Evolutionary conservation across 2,113 vertebrate species (phyloP).

Genomic region (Mus musculus): DNA sequence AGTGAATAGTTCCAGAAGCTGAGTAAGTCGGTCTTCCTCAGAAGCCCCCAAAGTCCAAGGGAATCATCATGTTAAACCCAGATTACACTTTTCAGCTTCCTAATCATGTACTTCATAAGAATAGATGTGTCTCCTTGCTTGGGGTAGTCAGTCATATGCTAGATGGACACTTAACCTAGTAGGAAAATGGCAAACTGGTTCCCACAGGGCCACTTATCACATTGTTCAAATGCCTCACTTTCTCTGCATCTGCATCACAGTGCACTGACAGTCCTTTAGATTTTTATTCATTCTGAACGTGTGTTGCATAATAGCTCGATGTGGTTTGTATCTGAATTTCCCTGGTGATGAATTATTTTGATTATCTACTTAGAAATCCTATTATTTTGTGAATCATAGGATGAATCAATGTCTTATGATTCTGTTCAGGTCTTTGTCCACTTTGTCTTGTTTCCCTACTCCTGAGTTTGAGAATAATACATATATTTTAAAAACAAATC

Average conservation of each 20-base stretch:
- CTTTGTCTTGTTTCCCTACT: not conserved
- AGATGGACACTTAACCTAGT: not conserved
- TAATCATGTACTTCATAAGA: not conserved
- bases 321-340: conserved; percentile 12
- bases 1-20: not conserved
- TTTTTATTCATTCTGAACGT: not conserved
- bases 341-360: not conserved
- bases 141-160: not conserved
- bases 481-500: not conserved
- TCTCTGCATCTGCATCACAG: not conserved
- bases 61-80: not conserved
- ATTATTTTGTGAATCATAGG: not conserved
- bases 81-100: not conserved
- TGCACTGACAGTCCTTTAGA: no score
- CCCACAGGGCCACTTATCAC: not conserved
- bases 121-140: not conserved
- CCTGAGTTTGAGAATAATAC: not conserved
- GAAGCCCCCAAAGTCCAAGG: not conserved
- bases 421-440: not conserved
- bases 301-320: not conserved
- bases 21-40: not conserved
- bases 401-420: not conserved
- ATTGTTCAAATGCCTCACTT: not conserved
- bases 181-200: not conserved
- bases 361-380: not conserved